A percentile compares a stretch with the other conserved stretches of the same genome.
Conservation (phyloP, 2,797 vertebrate genomes). For the Diplodus puntazzo region DNA sequence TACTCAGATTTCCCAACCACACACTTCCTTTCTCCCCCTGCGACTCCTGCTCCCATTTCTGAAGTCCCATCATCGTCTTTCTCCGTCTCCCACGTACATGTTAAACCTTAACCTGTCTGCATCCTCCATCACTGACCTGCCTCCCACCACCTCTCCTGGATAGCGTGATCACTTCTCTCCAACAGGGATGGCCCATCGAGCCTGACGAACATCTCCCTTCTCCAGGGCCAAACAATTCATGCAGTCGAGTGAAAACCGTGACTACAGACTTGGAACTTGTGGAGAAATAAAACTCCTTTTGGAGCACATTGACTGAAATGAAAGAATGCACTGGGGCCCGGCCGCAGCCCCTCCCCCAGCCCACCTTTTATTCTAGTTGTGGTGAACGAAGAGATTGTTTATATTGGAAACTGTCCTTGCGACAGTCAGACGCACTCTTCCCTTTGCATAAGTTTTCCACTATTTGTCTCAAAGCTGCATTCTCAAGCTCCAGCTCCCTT, state of each 20-base stretch:
- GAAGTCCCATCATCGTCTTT: conserved; percentile 36
- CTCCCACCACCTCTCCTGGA: conserved; percentile 44
- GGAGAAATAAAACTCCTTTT: conserved; percentile 18
- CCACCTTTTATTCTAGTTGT: conserved; percentile 60
- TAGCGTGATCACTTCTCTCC: conserved; percentile 23
- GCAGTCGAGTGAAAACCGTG: conserved; percentile 38
- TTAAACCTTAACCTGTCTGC: conserved; percentile 49
- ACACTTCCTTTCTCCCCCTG: conserved; percentile 75
- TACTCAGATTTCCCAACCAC: conserved; percentile 71
- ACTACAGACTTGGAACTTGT: conserved; percentile 40
- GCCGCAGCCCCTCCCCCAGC: conserved; percentile 46
- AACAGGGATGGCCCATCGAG: background rate
- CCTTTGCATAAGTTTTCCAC: conserved; percentile 61
- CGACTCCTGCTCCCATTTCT: conserved; percentile 63
- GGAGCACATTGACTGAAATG: conserved; percentile 51
- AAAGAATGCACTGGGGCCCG: conserved; percentile 41
- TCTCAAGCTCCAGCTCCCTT: conserved; percentile 26
- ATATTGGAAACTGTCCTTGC: conserved; percentile 63
- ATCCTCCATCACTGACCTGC: conserved; percentile 60
- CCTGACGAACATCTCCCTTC: conserved; percentile 12
- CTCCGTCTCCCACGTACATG: conserved; percentile 47
- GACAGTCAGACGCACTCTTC: conserved; percentile 44
- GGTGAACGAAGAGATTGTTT: conserved; percentile 72
- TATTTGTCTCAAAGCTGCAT: conserved; percentile 51
- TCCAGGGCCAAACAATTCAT: conserved; percentile 38